These are phyloP conservation scores for Grus americana DNA, from an alignment of 2,113 vertebrate species.

Conservation along the genomic window DNA sequence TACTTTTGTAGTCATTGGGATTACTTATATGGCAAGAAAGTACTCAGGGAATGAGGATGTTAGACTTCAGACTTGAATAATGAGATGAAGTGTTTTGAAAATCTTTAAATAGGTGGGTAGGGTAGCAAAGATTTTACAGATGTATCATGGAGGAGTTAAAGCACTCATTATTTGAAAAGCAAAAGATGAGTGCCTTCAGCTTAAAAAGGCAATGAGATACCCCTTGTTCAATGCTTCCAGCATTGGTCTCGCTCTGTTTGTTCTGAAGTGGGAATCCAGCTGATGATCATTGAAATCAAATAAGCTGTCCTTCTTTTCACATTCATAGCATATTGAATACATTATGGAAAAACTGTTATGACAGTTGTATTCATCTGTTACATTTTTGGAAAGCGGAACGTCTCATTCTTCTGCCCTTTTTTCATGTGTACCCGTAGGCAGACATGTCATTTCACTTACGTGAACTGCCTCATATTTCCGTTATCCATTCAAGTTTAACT, in stretches of 20 bases:
- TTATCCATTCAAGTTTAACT: not conserved
- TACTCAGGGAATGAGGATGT: not conserved
- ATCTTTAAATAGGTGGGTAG: not conserved
- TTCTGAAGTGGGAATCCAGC: not conserved
- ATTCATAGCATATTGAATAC: not conserved
- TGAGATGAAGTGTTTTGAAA: not conserved
- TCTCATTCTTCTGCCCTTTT: slow-evolving; percentile 4
- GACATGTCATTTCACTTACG: slow-evolving; percentile 9
- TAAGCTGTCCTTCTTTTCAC: not conserved
- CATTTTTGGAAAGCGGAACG: not conserved
- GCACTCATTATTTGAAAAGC: not conserved
- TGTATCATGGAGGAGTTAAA: not conserved
- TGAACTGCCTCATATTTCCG: not conserved
- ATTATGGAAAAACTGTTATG: not conserved
- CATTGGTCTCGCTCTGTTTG: not conserved
- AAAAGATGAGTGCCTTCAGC: not conserved
- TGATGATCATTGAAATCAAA: not conserved
- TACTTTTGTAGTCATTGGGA: not conserved
- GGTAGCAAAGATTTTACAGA: not conserved
- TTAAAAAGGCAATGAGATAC: not conserved
- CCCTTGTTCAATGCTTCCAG: not conserved
- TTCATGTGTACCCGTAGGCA: not conserved
- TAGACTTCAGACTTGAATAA: not conserved
- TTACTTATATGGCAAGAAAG: not conserved
- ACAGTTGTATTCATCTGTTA: slow-evolving; percentile 17